Evolutionary conservation across 1,140 invertebrate genomes (phyloP), one percentile per base, ranked within the genome.

Genomic region (Riptortus pedestris): DNA sequence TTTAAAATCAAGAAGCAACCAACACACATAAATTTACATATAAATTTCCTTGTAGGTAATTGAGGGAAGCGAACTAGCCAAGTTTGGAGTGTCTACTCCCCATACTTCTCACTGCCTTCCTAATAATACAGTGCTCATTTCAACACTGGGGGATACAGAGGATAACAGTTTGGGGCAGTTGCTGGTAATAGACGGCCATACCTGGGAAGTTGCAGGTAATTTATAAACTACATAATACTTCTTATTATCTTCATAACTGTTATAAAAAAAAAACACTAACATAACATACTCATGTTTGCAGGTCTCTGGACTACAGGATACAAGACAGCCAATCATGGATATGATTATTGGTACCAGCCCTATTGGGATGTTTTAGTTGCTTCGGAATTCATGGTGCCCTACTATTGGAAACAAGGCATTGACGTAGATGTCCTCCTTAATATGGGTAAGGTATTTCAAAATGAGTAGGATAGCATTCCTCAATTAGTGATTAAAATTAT

Each of bases 271-370:
- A 38, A 7, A 38, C 31, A 38, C 5, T 7, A 38, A 7, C 31
- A 38, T 5, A 38, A 7, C 14, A 7, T 38, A 7, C 14, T 38
- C 5, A 7, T 38, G 14, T 33, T 61, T 60, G 12, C 28, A 71
- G 70, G 62, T 29, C 58, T 67, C 11, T 72, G 70, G 70, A 70
- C 68, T 12, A 60, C 73, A 75, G 83, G 85, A 0, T 73, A 77
- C 0, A 74, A 81, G 62, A 74, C 71, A 27, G 85, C 86, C 0
- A 74, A 79, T 57, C 90, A 85, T 66, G 87, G 86, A 14, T 91
- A 91, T 69, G 88, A 90, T 70, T 91, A 92, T 75, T 98, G 96
- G 96, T 98, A 98, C 73, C 96, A 99, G 73, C 95, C 95, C 0
- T 83, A 91, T 68, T 86, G 88, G 69, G 89, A 98, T 74, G 81